phyloP scores from a whole-genome alignment of 2,888 invertebrate species.

The Calliscelio sp. region DNA sequence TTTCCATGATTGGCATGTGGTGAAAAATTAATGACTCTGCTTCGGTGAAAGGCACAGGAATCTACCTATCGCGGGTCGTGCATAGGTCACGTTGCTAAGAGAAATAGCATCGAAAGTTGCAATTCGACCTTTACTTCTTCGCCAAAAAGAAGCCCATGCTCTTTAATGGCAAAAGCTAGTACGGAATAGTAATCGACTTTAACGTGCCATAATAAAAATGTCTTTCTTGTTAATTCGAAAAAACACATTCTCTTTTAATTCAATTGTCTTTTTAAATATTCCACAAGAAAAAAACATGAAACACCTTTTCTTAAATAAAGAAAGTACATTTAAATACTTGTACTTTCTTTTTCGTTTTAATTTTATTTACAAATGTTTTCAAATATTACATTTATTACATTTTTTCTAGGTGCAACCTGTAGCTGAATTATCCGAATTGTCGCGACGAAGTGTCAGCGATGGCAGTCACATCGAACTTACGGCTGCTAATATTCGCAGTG shows the following conservation, averaged over 20 bases:
- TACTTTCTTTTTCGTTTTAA: no score
- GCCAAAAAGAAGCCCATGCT: constrained; percentile 62
- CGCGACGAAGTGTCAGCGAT: constrained; percentile 91
- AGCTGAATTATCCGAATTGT: constrained; percentile 96
- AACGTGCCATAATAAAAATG: background rate
- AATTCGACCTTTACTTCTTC: constrained; percentile 69
- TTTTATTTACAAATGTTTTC: no score
- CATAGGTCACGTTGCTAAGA: constrained; percentile 66
- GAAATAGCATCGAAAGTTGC: constrained; percentile 71
- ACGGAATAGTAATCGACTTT: constrained; percentile 33
- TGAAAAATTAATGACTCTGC: constrained; percentile 67
- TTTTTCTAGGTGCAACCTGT: constrained; percentile 95
- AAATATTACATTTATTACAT: no score
- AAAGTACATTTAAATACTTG: no score
- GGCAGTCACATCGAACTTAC: constrained; percentile 90
- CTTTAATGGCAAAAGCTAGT: constrained; percentile 60
- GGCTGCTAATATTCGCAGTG: constrained; percentile 89
- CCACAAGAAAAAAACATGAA: background rate
- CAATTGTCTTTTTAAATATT: no score
- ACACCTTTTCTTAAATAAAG: no score
- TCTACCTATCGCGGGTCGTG: constrained; percentile 61
- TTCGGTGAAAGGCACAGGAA: constrained; percentile 70
- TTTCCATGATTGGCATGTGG: constrained; percentile 67
- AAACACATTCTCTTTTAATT: background rate
- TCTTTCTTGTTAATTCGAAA: no score